Conservation (phyloP, 2,797 vertebrate genomes). For the Chaetophractus vellerosus region DNA sequence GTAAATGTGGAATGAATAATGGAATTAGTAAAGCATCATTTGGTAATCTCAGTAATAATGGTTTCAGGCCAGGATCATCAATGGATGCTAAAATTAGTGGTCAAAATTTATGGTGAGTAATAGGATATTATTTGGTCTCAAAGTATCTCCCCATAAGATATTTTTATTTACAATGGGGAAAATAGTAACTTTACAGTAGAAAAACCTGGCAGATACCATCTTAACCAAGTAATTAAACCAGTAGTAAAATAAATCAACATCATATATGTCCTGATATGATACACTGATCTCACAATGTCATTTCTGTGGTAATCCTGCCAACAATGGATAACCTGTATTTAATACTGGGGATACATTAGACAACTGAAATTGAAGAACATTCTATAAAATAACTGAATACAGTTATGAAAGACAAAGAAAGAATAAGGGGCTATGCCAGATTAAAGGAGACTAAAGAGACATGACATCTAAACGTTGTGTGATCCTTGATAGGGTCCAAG, state of each 20-base stretch:
- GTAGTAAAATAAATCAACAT: neutral
- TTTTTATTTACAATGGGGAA: neutral
- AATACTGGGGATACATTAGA: too few relatives aligned
- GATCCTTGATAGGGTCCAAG: neutral
- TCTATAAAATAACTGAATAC: neutral
- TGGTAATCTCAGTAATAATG: neutral
- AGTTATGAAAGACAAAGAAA: neutral
- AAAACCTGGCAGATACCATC: neutral
- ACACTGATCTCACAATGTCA: neutral
- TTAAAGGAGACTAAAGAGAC: neutral
- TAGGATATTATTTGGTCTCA: neutral
- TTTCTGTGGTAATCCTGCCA: neutral
- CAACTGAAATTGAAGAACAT: neutral
- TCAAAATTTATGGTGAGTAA: neutral
- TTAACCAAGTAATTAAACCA: neutral
- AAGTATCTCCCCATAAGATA: neutral
- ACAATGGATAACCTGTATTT: neutral
- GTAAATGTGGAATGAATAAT: neutral
- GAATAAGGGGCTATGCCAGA: neutral
- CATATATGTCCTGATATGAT: neutral
- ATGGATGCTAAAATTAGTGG: neutral
- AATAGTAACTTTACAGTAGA: neutral
- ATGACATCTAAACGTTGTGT: neutral
- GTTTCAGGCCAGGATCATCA: neutral
- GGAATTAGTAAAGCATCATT: neutral